Evolutionary conservation across 2,888 invertebrate genomes (phyloP).

Genomic region (Morpho helenor): DNA sequence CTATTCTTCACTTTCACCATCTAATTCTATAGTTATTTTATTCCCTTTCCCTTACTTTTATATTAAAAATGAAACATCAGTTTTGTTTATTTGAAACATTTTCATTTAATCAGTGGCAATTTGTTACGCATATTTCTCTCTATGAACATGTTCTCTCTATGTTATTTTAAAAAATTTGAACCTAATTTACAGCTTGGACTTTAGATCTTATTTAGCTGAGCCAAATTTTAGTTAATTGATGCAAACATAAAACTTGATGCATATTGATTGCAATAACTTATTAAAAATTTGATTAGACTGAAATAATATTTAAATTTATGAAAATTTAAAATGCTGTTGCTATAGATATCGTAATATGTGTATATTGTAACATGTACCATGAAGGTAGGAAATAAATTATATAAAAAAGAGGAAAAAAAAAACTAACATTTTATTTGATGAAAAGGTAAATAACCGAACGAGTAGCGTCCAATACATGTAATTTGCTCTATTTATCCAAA

Average conservation of each 20-base stretch:
- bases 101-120: too few species aligned
- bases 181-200: neutral
- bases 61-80: too few species aligned
- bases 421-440: constrained; percentile 5
- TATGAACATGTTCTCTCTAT: neutral
- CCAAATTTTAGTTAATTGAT: constrained; percentile 1
- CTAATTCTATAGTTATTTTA: too few species aligned
- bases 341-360: neutral
- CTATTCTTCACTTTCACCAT: too few species aligned
- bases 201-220: neutral
- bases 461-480: constrained; percentile 43
- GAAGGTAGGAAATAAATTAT: constrained; percentile 10
- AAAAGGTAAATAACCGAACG: constrained; percentile 56
- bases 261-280: neutral
- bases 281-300: neutral
- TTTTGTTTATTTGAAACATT: too few species aligned
- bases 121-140: too few species aligned
- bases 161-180: neutral
- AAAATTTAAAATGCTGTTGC: neutral
- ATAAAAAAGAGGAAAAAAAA: constrained; percentile 1
- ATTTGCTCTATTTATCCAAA: constrained; percentile 67
- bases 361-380: neutral
- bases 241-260: neutral
- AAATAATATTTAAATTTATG: neutral
- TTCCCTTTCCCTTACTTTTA: too few species aligned